phyloP scores from a whole-genome alignment of 2,888 invertebrate species.

The Coecobrya sp. region DNA sequence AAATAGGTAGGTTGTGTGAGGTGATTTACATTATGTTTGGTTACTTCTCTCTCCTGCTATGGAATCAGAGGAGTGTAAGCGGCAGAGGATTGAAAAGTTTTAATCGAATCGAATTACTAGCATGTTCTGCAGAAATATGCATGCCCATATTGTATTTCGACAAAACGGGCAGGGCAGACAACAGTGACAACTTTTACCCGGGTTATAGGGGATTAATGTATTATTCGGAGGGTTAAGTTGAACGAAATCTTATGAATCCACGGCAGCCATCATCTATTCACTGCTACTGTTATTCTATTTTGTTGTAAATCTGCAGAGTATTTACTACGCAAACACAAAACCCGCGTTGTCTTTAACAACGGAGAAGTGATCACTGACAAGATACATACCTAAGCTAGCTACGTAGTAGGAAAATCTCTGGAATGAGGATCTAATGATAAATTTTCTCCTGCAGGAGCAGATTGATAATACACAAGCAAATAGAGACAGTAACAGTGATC shows the following conservation, averaged over 20 bases:
- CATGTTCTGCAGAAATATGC: not conserved
- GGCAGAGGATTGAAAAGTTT: constrained; percentile 65
- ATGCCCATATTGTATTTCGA: not conserved
- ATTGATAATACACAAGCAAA: too few species aligned
- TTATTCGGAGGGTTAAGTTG: constrained; percentile 9
- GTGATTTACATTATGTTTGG: not conserved
- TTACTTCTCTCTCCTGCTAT: not conserved
- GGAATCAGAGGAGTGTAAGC: not conserved
- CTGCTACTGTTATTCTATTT: not conserved
- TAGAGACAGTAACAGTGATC: too few species aligned
- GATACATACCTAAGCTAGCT: not conserved
- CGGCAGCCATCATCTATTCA: not conserved
- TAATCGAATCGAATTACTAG: constrained; percentile 60
- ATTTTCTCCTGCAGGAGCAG: too few species aligned
- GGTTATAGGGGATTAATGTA: constrained; percentile 34
- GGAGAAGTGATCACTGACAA: not conserved
- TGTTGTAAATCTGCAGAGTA: not conserved
- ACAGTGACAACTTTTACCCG: constrained; percentile 63
- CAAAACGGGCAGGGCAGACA: not conserved
- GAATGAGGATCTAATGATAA: too few species aligned
- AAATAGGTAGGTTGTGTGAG: not conserved
- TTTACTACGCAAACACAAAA: not conserved
- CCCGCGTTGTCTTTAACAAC: not conserved
- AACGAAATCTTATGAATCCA: not conserved
- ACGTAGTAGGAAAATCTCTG: too few species aligned